These are phyloP conservation scores for Spizaetus ornatus DNA, from an alignment of 2,113 vertebrate species.

Conservation along the genomic window DNA sequence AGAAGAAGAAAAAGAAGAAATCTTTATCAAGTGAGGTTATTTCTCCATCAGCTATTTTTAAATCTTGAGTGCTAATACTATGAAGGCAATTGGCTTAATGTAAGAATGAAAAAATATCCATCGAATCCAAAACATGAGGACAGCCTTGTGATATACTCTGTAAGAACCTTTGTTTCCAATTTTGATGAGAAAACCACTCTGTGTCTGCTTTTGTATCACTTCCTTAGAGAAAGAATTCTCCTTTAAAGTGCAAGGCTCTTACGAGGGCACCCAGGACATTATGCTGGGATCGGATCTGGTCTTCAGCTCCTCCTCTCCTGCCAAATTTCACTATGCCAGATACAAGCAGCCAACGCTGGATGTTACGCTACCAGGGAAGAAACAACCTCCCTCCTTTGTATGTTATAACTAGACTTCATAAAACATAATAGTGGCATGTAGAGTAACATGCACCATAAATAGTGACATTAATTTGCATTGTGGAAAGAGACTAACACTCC, in stretches of 20 bases:
- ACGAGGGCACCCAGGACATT: conserved; percentile 30
- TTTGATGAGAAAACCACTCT: not conserved
- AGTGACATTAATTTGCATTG: not conserved
- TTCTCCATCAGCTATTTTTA: not conserved
- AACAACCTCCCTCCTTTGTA: conserved; percentile 4
- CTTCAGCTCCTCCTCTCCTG: not conserved
- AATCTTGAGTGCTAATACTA: not conserved
- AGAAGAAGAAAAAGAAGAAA: conserved; percentile 7
- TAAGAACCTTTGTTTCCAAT: not conserved
- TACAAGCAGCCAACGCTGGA: conserved; percentile 48
- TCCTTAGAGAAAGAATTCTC: conserved; percentile 48
- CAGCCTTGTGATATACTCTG: not conserved
- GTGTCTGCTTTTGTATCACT: not conserved
- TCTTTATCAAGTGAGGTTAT: conserved; percentile 44
- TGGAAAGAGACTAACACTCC: not conserved
- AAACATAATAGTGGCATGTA: not conserved
- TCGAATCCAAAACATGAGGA: not conserved
- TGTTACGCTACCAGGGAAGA: conserved; percentile 12
- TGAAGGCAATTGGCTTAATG: not conserved
- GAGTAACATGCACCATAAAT: not conserved
- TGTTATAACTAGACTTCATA: not conserved
- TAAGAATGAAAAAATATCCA: not conserved
- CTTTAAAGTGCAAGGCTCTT: conserved; percentile 61
- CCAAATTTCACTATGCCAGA: conserved; percentile 59
- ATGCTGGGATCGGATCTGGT: not conserved